phyloP scores from a whole-genome alignment of 2,113 vertebrate species.

The Pseudorhombus dupliciocellatus region DNA sequence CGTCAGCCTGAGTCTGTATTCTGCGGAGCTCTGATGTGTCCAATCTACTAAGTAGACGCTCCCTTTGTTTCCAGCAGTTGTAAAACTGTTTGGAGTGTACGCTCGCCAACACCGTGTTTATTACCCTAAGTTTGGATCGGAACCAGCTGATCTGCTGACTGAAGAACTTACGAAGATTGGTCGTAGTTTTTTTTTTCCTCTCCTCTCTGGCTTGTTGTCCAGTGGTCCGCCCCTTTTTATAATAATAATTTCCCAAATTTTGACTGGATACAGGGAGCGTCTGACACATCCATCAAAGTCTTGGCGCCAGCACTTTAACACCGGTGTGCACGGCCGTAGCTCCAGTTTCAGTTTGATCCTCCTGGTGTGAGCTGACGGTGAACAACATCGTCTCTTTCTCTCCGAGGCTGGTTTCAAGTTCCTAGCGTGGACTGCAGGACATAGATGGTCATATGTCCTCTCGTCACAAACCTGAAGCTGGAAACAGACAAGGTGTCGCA shows the following conservation, averaged over 20 bases:
- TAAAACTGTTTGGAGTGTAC: constrained; percentile 47
- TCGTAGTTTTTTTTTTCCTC: background rate
- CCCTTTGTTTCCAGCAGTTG: constrained; percentile 39
- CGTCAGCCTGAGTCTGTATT: background rate
- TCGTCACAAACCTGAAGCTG: background rate
- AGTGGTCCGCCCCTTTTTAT: background rate
- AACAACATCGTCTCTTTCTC: background rate
- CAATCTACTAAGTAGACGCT: constrained; percentile 49
- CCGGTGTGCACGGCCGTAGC: background rate
- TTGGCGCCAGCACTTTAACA: constrained; percentile 6
- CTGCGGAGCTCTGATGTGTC: background rate
- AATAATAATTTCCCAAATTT: constrained; percentile 15
- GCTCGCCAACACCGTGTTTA: constrained; percentile 56
- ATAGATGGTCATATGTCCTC: background rate
- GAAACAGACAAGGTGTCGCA: background rate
- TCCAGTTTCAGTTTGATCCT: constrained; percentile 9
- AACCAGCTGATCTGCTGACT: constrained; percentile 62
- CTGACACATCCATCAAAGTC: constrained; percentile 3
- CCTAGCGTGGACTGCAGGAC: background rate
- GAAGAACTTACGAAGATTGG: constrained; percentile 20
- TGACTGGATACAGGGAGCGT: constrained; percentile 1
- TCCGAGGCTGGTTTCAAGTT: background rate
- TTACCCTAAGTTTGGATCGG: constrained; percentile 52
- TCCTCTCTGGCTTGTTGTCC: background rate
- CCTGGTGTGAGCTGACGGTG: background rate